phyloP scores from a whole-genome alignment of 2,888 invertebrate species.

The Cataglyphis albicans region DNA sequence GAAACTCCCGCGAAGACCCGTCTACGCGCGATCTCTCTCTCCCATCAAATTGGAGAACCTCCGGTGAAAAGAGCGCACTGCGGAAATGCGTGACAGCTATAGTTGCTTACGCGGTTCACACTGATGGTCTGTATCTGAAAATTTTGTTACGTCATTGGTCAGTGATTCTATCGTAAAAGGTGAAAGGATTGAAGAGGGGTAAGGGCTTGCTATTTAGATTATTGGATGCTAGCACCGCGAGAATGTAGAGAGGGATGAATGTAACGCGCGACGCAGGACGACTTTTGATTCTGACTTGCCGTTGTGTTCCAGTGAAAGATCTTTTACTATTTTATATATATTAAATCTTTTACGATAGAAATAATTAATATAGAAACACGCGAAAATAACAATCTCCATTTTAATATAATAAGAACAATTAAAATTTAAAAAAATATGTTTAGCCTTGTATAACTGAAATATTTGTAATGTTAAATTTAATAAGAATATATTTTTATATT shows the following conservation, averaged over 20 bases:
- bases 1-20: background rate
- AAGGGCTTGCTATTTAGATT: too few relatives aligned
- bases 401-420: background rate
- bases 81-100: slow-evolving; percentile 63
- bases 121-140: slow-evolving; percentile 75
- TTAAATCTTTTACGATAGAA: background rate
- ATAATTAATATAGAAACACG: background rate
- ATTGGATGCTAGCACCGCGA: background rate
- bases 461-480: background rate
- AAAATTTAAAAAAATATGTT: background rate
- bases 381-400: background rate
- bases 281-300: background rate
- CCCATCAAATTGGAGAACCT: slow-evolving; percentile 33
- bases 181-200: background rate
- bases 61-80: slow-evolving; percentile 12
- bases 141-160: background rate
- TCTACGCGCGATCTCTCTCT: too few relatives aligned
- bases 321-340: background rate
- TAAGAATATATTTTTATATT: background rate
- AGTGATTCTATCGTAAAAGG: background rate
- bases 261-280: background rate
- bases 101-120: slow-evolving; percentile 66
- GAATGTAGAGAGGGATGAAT: background rate
- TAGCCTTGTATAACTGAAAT: background rate
- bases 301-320: background rate